Base-by-base conservation (phyloP, 1,140 invertebrate species). In the Drosophila mayri region DNA sequence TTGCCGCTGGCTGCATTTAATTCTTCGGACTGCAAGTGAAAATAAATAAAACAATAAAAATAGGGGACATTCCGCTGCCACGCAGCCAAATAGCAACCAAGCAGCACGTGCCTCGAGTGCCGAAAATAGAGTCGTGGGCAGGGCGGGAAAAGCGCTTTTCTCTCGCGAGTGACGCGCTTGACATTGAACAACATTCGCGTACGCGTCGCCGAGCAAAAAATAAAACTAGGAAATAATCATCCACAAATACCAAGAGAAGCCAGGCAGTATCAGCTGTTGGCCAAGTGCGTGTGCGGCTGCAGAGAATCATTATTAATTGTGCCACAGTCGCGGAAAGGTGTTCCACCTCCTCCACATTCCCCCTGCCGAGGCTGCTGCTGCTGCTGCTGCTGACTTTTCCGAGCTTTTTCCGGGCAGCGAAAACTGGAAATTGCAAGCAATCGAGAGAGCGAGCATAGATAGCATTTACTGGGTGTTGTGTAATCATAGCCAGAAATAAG, bases 111-210 rank as follows among this genome's bases (percentile, higher is more conserved):
- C 86, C 64, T 63, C 50, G 64, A 64, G 72, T 30, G 38, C 50
- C 40, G 50, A 70, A 61, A 68, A 54, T 74, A 66, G 57, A 55
- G 68, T 40, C 68, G 66, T 67, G 64, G 70, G 46, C 43, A 43
- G 11, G 47, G 40, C 38, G 46, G 57, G 32, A 40, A 59, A 50
- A 62, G 22, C 59, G 46, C 9, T 58, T 47, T 47, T n/a, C 52
- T 61, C 40, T 38, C 66, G 81, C 58, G 72, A 62, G 82, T 64
- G 52, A 55, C 37, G 52, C 64, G 37, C 81, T 67, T 90, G 85
- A 90, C 85, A 90, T 90, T 90, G 86, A 70, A 79, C 73, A 82
- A 79, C 85, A 81, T 85, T 90, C 78, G 68, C 59, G 64, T 55
- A 55, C 52, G 58, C 61, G 78, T 72, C 52, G 32, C 32, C 52